These are phyloP conservation scores for Gymnopithys bicolor DNA, from an alignment of 2,797 vertebrate species.

Conservation along the genomic window DNA sequence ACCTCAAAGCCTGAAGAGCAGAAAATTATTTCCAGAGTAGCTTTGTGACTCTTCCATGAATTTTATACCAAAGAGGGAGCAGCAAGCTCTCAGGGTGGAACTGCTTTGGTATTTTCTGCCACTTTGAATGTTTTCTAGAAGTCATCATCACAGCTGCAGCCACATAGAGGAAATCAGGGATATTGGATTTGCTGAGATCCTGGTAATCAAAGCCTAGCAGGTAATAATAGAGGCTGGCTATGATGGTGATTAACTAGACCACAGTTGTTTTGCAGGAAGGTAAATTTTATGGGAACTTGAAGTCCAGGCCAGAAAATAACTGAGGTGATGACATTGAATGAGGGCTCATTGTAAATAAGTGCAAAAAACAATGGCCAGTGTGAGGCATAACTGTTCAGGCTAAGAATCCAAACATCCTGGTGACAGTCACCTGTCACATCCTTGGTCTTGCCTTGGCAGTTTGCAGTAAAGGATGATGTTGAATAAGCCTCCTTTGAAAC, in stretches of 20 bases:
- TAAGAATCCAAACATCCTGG: not conserved
- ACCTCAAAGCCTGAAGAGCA: not conserved
- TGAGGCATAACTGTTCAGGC: not conserved
- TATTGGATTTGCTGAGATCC: slow-evolving; percentile 35
- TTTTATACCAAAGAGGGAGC: not conserved
- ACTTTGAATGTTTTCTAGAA: not conserved
- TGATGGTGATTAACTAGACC: slow-evolving; percentile 15
- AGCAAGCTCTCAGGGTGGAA: not conserved
- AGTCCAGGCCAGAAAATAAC: not conserved
- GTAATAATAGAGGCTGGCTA: slow-evolving; percentile 12
- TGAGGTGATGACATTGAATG: not conserved
- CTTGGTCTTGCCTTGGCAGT: not conserved
- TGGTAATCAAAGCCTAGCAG: slow-evolving; percentile 47
- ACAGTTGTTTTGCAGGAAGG: slow-evolving; percentile 17
- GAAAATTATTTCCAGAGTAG: not conserved
- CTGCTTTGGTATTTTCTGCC: slow-evolving; percentile 10
- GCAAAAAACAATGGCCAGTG: not conserved
- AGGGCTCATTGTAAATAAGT: not conserved
- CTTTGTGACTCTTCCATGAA: not conserved
- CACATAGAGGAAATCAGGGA: not conserved
- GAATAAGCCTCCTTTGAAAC: not conserved
- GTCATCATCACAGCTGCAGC: slow-evolving; percentile 31
- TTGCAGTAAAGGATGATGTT: not conserved
- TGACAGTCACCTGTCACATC: not conserved
- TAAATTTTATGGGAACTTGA: slow-evolving; percentile 4